Evolutionary conservation across 2,888 invertebrate species (phyloP).

Genomic region (Phyto melanocephala): DNA sequence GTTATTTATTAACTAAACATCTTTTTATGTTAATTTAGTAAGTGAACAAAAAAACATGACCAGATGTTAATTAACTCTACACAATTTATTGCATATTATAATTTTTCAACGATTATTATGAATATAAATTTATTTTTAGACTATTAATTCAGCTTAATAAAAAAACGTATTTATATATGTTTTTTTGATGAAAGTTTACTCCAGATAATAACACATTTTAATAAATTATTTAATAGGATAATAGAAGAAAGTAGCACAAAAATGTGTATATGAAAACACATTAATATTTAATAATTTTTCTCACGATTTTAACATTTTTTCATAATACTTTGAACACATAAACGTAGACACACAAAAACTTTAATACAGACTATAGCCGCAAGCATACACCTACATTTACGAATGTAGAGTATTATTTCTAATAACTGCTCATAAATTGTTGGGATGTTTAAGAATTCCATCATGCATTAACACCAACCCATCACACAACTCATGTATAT

Average conservation of each 20-base stretch:
- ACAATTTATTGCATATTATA: background rate
- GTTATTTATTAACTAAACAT: too few species aligned
- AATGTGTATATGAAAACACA: background rate
- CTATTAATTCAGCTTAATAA: conserved; percentile 8
- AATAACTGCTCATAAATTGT: conserved; percentile 50
- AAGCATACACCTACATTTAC: background rate
- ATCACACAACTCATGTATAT: background rate
- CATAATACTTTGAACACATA: background rate
- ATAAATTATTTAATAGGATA: conserved; percentile 4
- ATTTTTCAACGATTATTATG: background rate
- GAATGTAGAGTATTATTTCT: background rate
- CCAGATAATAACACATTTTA: background rate
- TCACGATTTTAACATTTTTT: conserved; percentile 3
- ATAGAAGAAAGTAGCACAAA: background rate
- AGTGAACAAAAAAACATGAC: background rate
- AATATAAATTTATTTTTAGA: background rate
- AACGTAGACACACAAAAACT: background rate
- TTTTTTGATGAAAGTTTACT: background rate
- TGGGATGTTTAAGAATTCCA: conserved; percentile 42
- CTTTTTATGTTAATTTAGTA: too few species aligned
- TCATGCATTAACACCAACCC: conserved; percentile 37
- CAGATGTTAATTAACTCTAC: background rate
- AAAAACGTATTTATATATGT: background rate
- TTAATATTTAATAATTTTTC: conserved; percentile 28
- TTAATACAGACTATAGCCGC: background rate